Conservation (phyloP, 53 echinoderm and acorn worm species). For the Apostichopus leukothele region DNA sequence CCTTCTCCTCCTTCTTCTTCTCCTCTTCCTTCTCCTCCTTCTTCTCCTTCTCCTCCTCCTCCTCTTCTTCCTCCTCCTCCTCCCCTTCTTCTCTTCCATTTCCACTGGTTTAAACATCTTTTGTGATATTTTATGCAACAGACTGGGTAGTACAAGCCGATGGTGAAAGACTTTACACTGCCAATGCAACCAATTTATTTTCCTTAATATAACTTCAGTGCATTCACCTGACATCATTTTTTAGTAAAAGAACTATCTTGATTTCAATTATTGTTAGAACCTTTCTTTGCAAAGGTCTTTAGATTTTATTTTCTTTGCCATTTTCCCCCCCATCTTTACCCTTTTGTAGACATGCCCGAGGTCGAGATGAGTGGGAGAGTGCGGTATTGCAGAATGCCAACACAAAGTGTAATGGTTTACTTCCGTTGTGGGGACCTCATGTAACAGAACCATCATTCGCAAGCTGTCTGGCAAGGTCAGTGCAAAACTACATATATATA, state of each 20-base stretch:
- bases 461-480: conserved; percentile 93
- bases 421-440: conserved; percentile 96
- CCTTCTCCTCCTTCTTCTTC: not conserved
- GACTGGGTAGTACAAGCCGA: too few relatives aligned
- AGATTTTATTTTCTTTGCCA: too few relatives aligned
- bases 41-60: not conserved
- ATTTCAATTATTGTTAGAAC: too few relatives aligned
- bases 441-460: conserved; percentile 97
- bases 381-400: conserved; percentile 98
- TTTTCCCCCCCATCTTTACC: too few relatives aligned
- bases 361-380: conserved; percentile 98
- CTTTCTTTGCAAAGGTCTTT: too few relatives aligned
- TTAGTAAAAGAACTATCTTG: too few relatives aligned
- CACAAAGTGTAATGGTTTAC: conserved; percentile 98
- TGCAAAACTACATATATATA: not conserved
- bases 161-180: too few relatives aligned
- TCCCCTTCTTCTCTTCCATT: not conserved
- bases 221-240: too few relatives aligned
- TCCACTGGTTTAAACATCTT: not conserved
- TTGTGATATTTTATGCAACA: not conserved
- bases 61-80: not conserved
- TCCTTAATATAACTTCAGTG: too few relatives aligned
- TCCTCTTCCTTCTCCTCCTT: not conserved
- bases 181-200: too few relatives aligned
- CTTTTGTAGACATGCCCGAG: conserved; percentile 76